phyloP scores from a whole-genome alignment of 2,797 vertebrate species.

The Bradypodion ventrale region DNA sequence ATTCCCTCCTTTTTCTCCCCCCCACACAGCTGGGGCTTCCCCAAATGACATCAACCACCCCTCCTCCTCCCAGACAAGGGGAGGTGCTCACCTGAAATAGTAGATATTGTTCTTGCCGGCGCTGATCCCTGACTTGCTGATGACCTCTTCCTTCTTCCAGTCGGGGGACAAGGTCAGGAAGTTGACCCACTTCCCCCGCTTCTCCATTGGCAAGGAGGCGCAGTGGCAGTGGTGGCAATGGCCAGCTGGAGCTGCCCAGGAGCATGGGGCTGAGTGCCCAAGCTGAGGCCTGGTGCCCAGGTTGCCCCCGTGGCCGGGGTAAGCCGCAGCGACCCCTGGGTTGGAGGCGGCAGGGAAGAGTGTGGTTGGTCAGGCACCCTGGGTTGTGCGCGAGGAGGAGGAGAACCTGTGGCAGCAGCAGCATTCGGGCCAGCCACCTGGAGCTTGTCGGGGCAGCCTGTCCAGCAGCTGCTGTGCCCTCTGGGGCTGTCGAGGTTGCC shows the following conservation, averaged over 20 bases:
- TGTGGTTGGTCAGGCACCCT: too few relatives aligned
- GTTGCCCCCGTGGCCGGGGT: slow-evolving; percentile 7
- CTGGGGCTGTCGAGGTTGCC: too few relatives aligned
- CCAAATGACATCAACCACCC: too few relatives aligned
- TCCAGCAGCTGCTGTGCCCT: background rate
- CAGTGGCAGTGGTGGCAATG: too few relatives aligned
- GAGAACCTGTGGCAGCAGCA: background rate
- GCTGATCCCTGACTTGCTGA: slow-evolving; percentile 95
- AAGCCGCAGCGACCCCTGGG: slow-evolving; percentile 36
- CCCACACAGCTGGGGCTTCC: too few relatives aligned
- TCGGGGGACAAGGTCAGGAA: slow-evolving; percentile 91
- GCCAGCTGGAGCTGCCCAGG: too few relatives aligned
- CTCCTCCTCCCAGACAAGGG: background rate
- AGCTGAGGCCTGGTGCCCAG: slow-evolving; percentile 55
- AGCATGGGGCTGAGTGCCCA: too few relatives aligned
- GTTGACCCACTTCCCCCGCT: slow-evolving; percentile 84
- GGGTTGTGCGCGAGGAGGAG: too few relatives aligned
- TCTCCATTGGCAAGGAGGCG: slow-evolving; percentile 83
- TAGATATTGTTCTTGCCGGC: slow-evolving; percentile 90
- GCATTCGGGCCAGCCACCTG: background rate
- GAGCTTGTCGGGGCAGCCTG: slow-evolving; percentile 1
- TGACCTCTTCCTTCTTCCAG: slow-evolving; percentile 98
- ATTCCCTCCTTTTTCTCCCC: too few relatives aligned
- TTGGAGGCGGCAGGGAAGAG: background rate
- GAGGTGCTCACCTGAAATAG: slow-evolving; percentile 85